Conservation (phyloP, 1,140 invertebrate genomes). For the Lordiphosa clarofinis region DNA sequence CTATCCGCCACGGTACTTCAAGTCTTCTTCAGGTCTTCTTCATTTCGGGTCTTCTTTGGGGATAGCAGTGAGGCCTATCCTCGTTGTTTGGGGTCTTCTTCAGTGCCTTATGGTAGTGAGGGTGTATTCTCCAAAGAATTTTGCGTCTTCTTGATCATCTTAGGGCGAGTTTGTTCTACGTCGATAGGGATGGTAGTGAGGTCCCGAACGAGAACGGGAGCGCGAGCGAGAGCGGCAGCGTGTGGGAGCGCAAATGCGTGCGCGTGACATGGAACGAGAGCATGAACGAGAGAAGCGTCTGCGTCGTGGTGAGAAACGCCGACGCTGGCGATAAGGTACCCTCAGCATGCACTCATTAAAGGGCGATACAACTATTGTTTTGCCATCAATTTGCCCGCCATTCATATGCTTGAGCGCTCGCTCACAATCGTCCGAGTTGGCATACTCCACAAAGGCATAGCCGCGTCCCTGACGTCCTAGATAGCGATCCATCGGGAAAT, state of each 20-base stretch:
- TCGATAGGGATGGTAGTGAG: constrained; percentile 1
- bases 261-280: not conserved
- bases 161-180: not conserved
- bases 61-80: too few relatives aligned
- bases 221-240: not conserved
- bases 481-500: constrained; percentile 42
- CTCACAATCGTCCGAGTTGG: constrained; percentile 35
- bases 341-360: constrained; percentile 35
- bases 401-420: constrained; percentile 47
- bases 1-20: too few relatives aligned
- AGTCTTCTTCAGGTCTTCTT: too few relatives aligned
- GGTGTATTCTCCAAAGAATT: too few relatives aligned
- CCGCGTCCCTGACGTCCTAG: constrained; percentile 25
- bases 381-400: constrained; percentile 48
- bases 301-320: constrained; percentile 35
- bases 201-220: constrained; percentile 6
- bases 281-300: not conserved
- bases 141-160: too few relatives aligned
- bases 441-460: constrained; percentile 52
- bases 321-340: constrained; percentile 31
- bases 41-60: too few relatives aligned
- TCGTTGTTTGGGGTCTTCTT: too few relatives aligned
- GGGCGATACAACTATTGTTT: constrained; percentile 35
- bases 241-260: too few relatives aligned
- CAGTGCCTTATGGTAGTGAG: too few relatives aligned